These are phyloP conservation scores for Castor canadensis DNA, from an alignment of 2,113 vertebrate genomes.

Conservation along the genomic window DNA sequence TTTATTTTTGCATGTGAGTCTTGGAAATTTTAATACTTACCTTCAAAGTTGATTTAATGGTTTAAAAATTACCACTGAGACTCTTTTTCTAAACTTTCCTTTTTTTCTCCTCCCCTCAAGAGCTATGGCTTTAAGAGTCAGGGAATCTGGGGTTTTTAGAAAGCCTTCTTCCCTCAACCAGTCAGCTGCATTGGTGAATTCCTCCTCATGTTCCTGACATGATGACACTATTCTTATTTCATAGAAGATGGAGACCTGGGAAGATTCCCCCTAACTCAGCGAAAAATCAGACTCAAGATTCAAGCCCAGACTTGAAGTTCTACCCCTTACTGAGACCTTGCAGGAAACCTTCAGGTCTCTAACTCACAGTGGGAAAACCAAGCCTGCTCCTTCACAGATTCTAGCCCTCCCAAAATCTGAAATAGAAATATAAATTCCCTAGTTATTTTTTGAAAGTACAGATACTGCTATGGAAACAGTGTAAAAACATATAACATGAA, in stretches of 20 bases:
- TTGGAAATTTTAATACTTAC: slow-evolving; percentile 5
- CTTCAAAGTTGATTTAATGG: neutral
- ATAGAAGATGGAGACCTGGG: neutral
- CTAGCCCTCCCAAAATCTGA: neutral
- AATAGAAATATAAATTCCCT: slow-evolving; percentile 48
- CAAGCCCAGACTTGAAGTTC: slow-evolving; percentile 2
- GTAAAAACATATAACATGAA: slow-evolving; percentile 56
- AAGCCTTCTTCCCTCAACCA: neutral
- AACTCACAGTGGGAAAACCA: neutral
- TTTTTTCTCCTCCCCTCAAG: neutral
- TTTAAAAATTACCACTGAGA: neutral
- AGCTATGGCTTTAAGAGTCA: no score
- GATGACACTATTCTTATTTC: neutral
- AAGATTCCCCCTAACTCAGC: neutral
- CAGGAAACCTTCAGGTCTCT: neutral
- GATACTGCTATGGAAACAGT: slow-evolving; percentile 47
- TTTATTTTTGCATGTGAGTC: slow-evolving; percentile 3
- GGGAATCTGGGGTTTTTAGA: neutral
- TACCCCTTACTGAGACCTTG: neutral
- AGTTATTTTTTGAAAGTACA: slow-evolving; percentile 50
- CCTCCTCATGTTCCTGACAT: neutral
- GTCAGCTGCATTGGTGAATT: neutral
- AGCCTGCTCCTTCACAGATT: slow-evolving; percentile 38
- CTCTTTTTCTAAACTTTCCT: neutral
- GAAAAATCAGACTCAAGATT: slow-evolving; percentile 35